These are phyloP conservation scores for Charadrius vociferus DNA, from an alignment of 2,113 vertebrate species.

Conservation along the genomic window DNA sequence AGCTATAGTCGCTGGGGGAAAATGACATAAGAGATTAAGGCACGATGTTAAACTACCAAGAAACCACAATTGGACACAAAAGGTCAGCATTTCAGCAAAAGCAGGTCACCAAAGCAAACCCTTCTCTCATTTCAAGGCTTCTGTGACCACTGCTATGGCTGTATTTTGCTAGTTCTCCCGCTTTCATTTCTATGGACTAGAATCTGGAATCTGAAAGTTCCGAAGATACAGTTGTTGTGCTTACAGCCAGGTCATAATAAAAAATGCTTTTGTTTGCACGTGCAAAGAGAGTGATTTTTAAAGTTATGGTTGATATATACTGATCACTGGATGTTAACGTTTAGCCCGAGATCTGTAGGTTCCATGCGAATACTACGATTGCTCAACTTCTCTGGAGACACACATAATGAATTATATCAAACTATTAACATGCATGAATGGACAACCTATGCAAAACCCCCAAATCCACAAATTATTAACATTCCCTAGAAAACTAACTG, in stretches of 20 bases:
- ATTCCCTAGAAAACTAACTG: constrained; percentile 39
- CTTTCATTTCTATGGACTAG: background rate
- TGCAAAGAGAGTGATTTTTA: background rate
- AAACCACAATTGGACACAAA: background rate
- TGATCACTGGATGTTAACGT: background rate
- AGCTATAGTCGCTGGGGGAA: background rate
- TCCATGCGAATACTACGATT: constrained; percentile 12
- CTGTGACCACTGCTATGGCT: background rate
- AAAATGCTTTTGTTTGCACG: background rate
- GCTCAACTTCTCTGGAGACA: constrained; percentile 1
- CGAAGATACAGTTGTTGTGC: background rate
- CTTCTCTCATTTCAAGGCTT: background rate
- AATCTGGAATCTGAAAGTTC: background rate
- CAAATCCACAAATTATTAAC: constrained; percentile 40
- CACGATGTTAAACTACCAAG: background rate
- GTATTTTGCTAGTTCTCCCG: background rate
- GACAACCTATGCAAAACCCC: constrained; percentile 5
- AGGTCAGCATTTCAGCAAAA: background rate
- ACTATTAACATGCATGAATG: constrained; percentile 31
- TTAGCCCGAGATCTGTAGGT: background rate
- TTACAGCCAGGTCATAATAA: background rate
- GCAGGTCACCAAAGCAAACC: background rate
- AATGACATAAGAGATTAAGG: background rate
- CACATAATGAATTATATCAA: constrained; percentile 36
- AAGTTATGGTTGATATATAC: background rate